Percentiles rank a stretch among this genome's conserved stretches.
Conservation (phyloP, 1,140 invertebrate genomes). For the Pachypeltis micranthus region DNA sequence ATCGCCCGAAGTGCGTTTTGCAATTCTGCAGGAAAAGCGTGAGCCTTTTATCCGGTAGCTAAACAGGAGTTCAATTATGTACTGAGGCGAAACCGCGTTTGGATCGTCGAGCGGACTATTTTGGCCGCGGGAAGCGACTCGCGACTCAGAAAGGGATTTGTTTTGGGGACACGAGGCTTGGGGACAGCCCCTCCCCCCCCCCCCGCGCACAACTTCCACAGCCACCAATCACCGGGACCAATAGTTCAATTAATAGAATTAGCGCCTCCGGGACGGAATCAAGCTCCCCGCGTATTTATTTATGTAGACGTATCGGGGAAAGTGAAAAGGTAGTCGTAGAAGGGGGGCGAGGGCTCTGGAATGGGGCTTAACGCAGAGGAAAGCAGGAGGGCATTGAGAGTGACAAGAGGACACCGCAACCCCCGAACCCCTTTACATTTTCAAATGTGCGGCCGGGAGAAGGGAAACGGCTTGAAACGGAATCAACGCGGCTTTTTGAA, state of each 20-base stretch:
- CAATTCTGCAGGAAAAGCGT: neutral
- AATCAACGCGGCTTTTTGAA: neutral
- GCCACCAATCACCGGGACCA: too few species aligned
- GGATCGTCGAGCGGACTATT: neutral
- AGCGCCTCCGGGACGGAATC: neutral
- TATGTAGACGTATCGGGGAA: too few species aligned
- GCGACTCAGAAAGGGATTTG: neutral
- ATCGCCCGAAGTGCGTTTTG: neutral
- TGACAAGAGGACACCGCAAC: neutral
- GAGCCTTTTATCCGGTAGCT: neutral
- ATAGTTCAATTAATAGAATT: neutral
- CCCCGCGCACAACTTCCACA: too few species aligned
- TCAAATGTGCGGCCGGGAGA: neutral
- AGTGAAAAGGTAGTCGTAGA: too few species aligned
- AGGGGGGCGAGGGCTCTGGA: neutral
- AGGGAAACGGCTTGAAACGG: neutral
- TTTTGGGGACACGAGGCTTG: neutral
- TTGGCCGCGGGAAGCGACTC: neutral
- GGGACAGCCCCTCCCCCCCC: too few species aligned
- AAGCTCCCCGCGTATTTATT: neutral
- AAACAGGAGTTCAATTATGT: neutral
- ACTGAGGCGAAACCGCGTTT: neutral
- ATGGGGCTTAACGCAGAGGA: neutral
- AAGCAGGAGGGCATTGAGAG: neutral
- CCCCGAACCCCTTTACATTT: neutral